Base-by-base conservation (phyloP, 2,888 invertebrate species). In the Microplitis deprimator region DNA sequence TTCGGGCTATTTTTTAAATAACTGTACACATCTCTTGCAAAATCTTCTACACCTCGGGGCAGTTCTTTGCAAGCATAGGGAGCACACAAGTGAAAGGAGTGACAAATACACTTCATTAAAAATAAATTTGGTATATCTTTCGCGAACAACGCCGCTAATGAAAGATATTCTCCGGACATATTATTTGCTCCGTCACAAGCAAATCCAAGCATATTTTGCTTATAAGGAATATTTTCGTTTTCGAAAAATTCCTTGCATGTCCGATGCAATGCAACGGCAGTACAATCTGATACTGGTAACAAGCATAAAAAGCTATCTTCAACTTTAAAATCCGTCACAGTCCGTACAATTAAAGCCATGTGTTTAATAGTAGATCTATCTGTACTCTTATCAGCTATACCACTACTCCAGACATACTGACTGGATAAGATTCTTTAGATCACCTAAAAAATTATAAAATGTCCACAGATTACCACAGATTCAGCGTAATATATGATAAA, bases 1-100 rank as follows among this genome's bases (percentile, higher is more conserved):
- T 87, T 87, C 39, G 80, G 74, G 78, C 87, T 86, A 61, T 85
- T 76, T 6, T 82, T 75, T 75, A 86, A 84, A 80, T 79, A 83
- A 64, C 76, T 83, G 73, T 85, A 85, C 1, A 88, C 75, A 69
- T 84, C 79, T 61, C 84, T 68, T n/a, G 83, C 82, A 39, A 87
- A 81, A 62, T 84, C 82, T 82, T 87, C 86, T 74, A 82, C 81
- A 13, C 77, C 39, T 50, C 80, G 50, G 5, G 85, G 85, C 6
- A 87, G 68, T 60, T 74, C 41, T 77, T 86, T 84, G 75, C 84
- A 85, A 1, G 85, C 85, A 64, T 84, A 80, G 75, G 81, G 83
- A 16, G 85, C 84, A 67, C 86, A 87, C 8, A 87, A 75, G 80
- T 86, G 85, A 65, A 84, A 68, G 0, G 85, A 85, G 77, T 87